A percentile compares a stretch with the other conserved stretches of the same genome.
These are phyloP conservation scores for Tarsius wallacei DNA, from an alignment of 2,797 vertebrate genomes.

Conservation along the genomic window DNA sequence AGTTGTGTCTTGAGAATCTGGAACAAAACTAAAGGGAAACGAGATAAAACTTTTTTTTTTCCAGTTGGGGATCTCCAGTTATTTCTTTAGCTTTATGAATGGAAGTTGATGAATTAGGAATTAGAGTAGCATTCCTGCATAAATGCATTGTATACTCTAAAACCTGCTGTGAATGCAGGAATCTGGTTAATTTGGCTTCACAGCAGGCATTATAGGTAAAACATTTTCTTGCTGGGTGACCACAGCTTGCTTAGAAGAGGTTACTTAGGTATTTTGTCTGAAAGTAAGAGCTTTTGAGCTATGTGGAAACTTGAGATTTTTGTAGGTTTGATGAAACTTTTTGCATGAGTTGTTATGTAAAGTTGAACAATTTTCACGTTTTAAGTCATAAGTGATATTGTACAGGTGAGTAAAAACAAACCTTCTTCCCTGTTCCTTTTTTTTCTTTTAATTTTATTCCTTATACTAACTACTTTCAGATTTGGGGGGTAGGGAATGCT, in stretches of 20 bases:
- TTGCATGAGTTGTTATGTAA: background rate
- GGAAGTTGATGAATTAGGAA: conserved; percentile 83
- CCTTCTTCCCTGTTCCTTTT: background rate
- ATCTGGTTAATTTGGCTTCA: conserved; percentile 88
- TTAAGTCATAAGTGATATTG: background rate
- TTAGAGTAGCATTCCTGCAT: conserved; percentile 85
- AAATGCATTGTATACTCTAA: conserved; percentile 75
- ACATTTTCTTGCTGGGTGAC: conserved; percentile 66
- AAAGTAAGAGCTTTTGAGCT: background rate
- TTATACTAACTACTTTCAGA: background rate
- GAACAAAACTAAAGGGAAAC: background rate
- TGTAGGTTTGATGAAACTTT: background rate
- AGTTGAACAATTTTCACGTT: background rate
- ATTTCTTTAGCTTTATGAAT: conserved; percentile 71
- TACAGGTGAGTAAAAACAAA: background rate
- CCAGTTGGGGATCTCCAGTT: background rate
- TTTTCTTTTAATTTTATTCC: background rate
- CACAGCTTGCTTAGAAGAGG: conserved; percentile 73
- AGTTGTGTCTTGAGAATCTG: conserved; percentile 48
- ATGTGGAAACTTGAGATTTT: background rate
- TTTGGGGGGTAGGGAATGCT: background rate
- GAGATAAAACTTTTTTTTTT: background rate
- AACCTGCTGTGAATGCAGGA: conserved; percentile 89
- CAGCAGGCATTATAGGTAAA: conserved; percentile 84
- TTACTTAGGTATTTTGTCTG: conserved; percentile 61